phyloP scores from a whole-genome alignment of 2,113 vertebrate genomes.

The Pseudopodoces humilis region DNA sequence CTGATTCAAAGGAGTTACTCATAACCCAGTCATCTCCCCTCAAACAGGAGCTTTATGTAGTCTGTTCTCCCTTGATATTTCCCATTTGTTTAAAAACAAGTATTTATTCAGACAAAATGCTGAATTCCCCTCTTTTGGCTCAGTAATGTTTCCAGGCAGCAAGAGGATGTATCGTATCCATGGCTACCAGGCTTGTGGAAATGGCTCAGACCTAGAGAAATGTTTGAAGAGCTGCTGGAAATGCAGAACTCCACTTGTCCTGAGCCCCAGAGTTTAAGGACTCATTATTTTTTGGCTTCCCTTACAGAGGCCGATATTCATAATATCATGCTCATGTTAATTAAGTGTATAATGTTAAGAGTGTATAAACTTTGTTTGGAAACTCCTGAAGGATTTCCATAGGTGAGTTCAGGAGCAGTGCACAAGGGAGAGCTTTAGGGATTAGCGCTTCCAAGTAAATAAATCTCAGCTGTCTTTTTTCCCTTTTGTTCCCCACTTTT shows the following conservation, averaged over 20 bases:
- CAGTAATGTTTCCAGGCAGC: conserved; percentile 7
- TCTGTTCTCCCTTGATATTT: not conserved
- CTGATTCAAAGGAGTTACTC: not conserved
- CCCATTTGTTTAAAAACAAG: not conserved
- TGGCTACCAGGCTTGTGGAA: conserved; percentile 37
- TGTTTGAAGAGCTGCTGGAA: conserved; percentile 6
- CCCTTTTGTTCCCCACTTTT: not conserved
- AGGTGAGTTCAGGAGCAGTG: not conserved
- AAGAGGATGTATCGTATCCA: conserved; percentile 29
- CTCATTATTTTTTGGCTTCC: not conserved
- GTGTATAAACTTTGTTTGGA: not conserved
- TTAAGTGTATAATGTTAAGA: not conserved
- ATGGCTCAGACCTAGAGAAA: not conserved
- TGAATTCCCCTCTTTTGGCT: not conserved
- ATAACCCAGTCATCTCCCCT: not conserved
- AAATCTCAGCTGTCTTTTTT: not conserved
- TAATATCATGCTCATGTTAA: not conserved
- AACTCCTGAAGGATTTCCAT: not conserved
- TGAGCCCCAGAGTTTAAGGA: not conserved
- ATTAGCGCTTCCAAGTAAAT: not conserved
- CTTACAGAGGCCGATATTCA: not conserved
- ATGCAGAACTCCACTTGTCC: not conserved
- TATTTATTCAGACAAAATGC: not conserved
- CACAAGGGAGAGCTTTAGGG: not conserved
- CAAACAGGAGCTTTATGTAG: too few relatives aligned